A percentile compares a stretch with the other conserved stretches of the same genome.
phyloP scores from a whole-genome alignment of 2,888 invertebrate genomes.

The Syrphus vitripennis region DNA sequence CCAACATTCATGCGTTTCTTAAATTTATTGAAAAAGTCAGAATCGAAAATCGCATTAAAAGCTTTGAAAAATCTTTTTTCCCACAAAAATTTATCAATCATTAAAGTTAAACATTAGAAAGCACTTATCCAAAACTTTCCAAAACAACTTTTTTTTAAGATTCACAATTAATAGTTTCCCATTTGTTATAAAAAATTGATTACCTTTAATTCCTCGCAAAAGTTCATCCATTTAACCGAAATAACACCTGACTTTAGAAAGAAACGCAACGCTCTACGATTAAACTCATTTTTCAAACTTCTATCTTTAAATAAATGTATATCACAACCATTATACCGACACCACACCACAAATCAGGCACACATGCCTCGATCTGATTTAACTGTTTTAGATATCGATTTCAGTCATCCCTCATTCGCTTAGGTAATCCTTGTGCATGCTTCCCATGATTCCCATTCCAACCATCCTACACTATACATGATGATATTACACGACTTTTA shows the following conservation, averaged over 20 bases:
- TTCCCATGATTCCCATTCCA: not conserved
- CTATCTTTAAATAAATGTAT: too few species aligned
- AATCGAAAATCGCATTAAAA: too few species aligned
- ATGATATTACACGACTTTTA: too few species aligned
- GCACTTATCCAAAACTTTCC: too few species aligned
- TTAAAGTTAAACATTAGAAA: too few species aligned
- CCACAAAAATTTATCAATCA: too few species aligned
- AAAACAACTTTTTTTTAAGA: not conserved
- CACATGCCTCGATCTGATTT: not conserved
- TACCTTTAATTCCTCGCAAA: not conserved
- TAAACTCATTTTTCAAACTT: constrained; percentile 6
- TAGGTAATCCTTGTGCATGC: constrained; percentile 7
- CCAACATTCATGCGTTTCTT: too few species aligned
- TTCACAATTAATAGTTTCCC: not conserved
- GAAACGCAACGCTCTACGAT: not conserved
- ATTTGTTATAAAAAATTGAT: not conserved
- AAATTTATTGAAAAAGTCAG: too few species aligned
- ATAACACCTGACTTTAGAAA: not conserved
- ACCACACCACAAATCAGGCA: too few species aligned
- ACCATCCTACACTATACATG: too few species aligned
- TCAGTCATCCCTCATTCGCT: constrained; percentile 3
- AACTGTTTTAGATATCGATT: constrained; percentile 6
- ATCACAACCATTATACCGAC: not conserved
- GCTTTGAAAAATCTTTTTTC: too few species aligned
- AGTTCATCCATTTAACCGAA: not conserved